phyloP scores from a whole-genome alignment of 2,797 vertebrate species.

The Diglossa cyanea region DNA sequence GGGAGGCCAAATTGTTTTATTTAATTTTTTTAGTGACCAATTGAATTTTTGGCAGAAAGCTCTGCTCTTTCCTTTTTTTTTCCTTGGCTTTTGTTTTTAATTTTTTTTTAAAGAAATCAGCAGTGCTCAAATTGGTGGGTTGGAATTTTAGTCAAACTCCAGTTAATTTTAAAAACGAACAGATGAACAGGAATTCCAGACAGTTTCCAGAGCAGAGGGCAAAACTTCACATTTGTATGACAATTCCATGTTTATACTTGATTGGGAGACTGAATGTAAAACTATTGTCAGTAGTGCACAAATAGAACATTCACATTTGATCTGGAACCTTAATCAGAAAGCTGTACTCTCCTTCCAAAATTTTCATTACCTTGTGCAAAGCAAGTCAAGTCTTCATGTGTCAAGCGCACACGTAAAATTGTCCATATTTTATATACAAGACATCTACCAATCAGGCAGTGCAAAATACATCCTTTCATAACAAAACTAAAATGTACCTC shows the following conservation, averaged over 20 bases:
- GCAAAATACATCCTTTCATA: conserved; percentile 88
- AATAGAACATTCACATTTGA: conserved; percentile 75
- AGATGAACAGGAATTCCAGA: conserved; percentile 50
- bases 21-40: conserved; percentile 78
- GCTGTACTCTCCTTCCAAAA: conserved; percentile 69
- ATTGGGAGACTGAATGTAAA: conserved; percentile 66
- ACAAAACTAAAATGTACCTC: conserved; percentile 95
- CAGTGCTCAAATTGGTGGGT: conserved; percentile 59
- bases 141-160: conserved; percentile 58
- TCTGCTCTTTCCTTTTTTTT: not conserved
- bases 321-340: conserved; percentile 67
- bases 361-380: conserved; percentile 83
- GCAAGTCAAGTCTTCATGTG: conserved; percentile 75
- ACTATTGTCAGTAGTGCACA: conserved; percentile 74
- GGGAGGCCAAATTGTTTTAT: conserved; percentile 81
- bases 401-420: conserved; percentile 73
- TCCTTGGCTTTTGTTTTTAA: not conserved
- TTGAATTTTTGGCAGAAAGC: conserved; percentile 72
- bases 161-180: conserved; percentile 55
- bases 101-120: not conserved
- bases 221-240: conserved; percentile 67
- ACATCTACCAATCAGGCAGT: conserved; percentile 80
- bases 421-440: conserved; percentile 78
- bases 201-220: conserved; percentile 65
- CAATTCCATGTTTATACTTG: conserved; percentile 39